Percentiles rank a stretch among this genome's conserved stretches.
Evolutionary conservation across 2,888 invertebrate genomes (phyloP).

Genomic region (Leptinotarsa tumamoca): DNA sequence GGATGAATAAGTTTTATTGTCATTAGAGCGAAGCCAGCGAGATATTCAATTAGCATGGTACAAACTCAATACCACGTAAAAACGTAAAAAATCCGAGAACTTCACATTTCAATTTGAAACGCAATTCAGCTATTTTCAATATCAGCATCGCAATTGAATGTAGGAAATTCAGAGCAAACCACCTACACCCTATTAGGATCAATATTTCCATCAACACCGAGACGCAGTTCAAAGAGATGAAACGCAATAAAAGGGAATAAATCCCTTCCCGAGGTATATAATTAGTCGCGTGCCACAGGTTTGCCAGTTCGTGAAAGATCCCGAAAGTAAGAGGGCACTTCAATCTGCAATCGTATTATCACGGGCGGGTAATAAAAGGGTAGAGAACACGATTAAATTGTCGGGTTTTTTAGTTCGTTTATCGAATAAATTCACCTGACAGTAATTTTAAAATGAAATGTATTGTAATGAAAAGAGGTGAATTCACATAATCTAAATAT

Average conservation of each 20-base stretch:
- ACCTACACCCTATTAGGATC: constrained; percentile 4
- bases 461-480: too few relatives aligned
- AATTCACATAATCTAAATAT: too few relatives aligned
- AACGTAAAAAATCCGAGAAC: not conserved
- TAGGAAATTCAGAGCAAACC: not conserved
- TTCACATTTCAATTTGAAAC: not conserved
- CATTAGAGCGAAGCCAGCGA: too few relatives aligned
- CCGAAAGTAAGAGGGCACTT: constrained; percentile 46
- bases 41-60: too few relatives aligned
- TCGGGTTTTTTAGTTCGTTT: not conserved
- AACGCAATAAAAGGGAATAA: constrained; percentile 51
- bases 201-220: constrained; percentile 16
- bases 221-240: constrained; percentile 35
- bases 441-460: too few relatives aligned
- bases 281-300: constrained; percentile 56
- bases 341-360: constrained; percentile 43
- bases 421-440: too few relatives aligned
- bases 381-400: constrained; percentile 6
- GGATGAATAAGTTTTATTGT: too few relatives aligned
- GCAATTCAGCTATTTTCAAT: not conserved
- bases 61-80: too few relatives aligned
- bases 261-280: constrained; percentile 49
- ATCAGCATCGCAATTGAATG: not conserved
- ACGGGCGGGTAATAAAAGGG: constrained; percentile 37
- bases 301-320: constrained; percentile 16